These are phyloP conservation scores for Sprattus sprattus DNA, from an alignment of 2,113 vertebrate species.

Conservation along the genomic window DNA sequence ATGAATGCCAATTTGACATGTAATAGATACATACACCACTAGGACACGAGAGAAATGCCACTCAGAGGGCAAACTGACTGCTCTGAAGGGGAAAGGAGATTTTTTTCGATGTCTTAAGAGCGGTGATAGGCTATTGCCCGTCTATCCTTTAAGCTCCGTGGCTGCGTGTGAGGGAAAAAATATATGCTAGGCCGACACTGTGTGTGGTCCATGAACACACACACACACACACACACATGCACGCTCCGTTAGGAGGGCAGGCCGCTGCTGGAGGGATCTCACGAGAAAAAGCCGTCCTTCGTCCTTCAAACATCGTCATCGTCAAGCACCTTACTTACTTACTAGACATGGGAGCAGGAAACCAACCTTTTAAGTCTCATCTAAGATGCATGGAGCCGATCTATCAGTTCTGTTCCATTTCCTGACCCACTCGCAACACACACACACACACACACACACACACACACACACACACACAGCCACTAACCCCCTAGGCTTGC, in stretches of 20 bases:
- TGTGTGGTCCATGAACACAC: not conserved
- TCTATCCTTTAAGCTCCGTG: not conserved
- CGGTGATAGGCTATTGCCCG: not conserved
- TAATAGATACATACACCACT: not conserved
- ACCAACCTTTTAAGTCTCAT: slow-evolving; percentile 49
- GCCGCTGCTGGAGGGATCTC: not conserved
- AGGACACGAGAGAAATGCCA: not conserved
- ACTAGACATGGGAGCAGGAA: not conserved
- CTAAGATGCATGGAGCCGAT: slow-evolving; percentile 18
- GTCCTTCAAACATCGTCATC: slow-evolving; percentile 44
- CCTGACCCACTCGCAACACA: not conserved
- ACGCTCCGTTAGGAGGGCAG: not conserved
- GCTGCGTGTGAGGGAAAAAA: not conserved
- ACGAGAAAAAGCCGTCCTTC: not conserved
- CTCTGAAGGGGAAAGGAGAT: not conserved
- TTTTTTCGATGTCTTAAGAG: not conserved
- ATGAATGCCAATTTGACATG: not conserved
- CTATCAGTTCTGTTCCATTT: slow-evolving; percentile 26
- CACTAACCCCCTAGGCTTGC: not conserved
- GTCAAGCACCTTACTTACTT: slow-evolving; percentile 39
- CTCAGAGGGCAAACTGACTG: not conserved
- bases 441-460: slow-evolving; percentile 1
- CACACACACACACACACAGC: slow-evolving; percentile 3
- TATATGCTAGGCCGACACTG: not conserved
- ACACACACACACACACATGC: not conserved